phyloP scores from a whole-genome alignment of 2,797 vertebrate species.

The Thaleichthys pacificus region DNA sequence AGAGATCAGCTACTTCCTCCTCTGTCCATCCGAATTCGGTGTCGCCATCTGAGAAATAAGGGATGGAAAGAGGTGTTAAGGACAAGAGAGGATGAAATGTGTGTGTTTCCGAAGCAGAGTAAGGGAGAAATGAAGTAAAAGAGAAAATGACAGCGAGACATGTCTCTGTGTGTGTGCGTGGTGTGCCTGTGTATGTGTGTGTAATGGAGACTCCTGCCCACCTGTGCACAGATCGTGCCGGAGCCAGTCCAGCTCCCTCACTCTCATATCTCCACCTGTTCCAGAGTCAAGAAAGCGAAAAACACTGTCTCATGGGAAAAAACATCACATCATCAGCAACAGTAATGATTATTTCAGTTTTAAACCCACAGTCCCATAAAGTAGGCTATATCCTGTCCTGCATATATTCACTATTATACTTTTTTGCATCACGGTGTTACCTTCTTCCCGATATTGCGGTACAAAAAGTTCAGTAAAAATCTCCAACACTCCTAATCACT shows the following conservation, averaged over 20 bases:
- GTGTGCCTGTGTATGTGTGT: neutral
- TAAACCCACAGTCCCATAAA: neutral
- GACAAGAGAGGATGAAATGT: neutral
- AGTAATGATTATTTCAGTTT: neutral
- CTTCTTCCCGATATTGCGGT: no score
- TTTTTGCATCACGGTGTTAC: no score
- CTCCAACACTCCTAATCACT: neutral
- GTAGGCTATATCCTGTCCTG: neutral
- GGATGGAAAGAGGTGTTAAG: constrained; percentile 4
- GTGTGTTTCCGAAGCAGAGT: neutral
- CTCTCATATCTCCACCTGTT: constrained; percentile 77
- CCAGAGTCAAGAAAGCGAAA: neutral
- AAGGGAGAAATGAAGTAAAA: neutral
- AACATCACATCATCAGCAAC: no score
- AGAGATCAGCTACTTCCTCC: constrained; percentile 82
- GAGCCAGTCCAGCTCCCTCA: constrained; percentile 87
- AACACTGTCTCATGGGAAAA: no score
- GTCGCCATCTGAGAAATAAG: constrained; percentile 70
- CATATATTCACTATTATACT: no score
- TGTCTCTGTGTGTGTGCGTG: neutral
- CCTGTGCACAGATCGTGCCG: constrained; percentile 81
- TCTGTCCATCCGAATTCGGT: constrained; percentile 86
- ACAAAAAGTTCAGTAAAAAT: no score
- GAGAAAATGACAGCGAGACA: neutral
- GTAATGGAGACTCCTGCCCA: constrained; percentile 45